Evolutionary conservation across 2,113 vertebrate genomes (phyloP), one percentile per base, ranked within the genome.

Genomic region (Elgaria multicarinata): DNA sequence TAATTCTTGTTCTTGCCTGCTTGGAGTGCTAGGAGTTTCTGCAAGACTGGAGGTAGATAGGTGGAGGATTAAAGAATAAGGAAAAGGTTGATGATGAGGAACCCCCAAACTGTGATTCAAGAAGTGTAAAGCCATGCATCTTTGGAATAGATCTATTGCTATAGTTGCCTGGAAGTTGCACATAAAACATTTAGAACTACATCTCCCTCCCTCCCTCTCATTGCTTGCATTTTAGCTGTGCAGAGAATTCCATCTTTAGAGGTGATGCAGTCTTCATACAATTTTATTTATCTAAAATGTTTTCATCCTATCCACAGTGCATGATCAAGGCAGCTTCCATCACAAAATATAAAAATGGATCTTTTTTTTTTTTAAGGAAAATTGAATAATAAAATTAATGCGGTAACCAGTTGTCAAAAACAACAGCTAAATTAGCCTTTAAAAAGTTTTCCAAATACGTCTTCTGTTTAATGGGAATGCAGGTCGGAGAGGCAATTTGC

Each of bases 1-100:
- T 77, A 67, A 77, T 90, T 90, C 89, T 74, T 85, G 69, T 0
- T 72, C 77, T 87, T 85, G 26, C 1, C 18, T 87, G 1, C 85
- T 76, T 64, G 28, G 12, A 69, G 64, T 89, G 33, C 28, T 67
- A 87, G 10, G 53, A 44, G 74, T 90, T 76, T 78, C 1, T 85
- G 75, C 77, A 36, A 83, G 6, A 50, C 18, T 31, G 28, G 71
- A 39, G 55, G 55, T 26, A 53, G 83, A 26, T 39, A 36, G 28
- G 28, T 50, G 79, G 50, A 83, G 90, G 74, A 28, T 36, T 58
- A 76, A 2, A 3, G 74, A 89, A 66, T 55, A 53, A 42, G 14
- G 50, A 22, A 76, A 74, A 12, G 64, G 26, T 2, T 83, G 3
- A 0, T 88, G 80, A 10, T 46, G 46, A 0, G 44, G 18, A 64